Evolutionary conservation across 1,140 invertebrate species (phyloP).

Genomic region (Nilaparvata lugens): DNA sequence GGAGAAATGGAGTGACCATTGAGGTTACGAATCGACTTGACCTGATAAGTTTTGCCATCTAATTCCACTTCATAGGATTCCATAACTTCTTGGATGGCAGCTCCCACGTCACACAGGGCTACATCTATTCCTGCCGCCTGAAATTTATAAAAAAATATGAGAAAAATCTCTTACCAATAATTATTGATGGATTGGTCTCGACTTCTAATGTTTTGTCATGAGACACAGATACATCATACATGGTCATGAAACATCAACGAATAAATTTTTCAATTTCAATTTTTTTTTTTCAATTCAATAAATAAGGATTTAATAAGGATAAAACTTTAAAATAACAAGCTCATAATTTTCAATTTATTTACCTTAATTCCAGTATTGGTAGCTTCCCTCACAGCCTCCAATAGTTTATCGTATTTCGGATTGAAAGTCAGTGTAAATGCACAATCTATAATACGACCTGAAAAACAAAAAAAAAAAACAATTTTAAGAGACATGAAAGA

Average conservation of each 20-base stretch:
- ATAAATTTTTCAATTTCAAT: no score
- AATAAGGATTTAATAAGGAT: no score
- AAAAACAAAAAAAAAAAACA: conserved; percentile 18
- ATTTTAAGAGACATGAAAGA: no score
- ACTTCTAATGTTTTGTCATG: no score
- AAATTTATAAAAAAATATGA: conserved; percentile 17
- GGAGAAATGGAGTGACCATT: conserved; percentile 98
- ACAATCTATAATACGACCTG: conserved; percentile 93
- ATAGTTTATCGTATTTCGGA: conserved; percentile 89
- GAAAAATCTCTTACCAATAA: not conserved
- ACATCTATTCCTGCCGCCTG: conserved; percentile 91
- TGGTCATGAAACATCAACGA: no score
- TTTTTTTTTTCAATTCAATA: no score
- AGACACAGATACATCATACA: no score
- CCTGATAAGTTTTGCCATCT: conserved; percentile 92
- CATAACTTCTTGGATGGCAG: conserved; percentile 98
- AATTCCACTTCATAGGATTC: conserved; percentile 98
- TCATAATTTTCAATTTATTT: conserved; percentile 18
- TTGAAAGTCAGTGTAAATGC: conserved; percentile 97
- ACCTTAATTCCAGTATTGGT: conserved; percentile 94
- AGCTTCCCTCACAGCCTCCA: conserved; percentile 94
- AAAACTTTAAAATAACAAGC: no score
- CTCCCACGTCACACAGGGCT: conserved; percentile 92
- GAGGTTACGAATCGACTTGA: conserved; percentile 96
- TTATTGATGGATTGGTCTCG: no score